phyloP scores from a whole-genome alignment of 2,113 vertebrate genomes.

The Speoplatyrhinus poulsoni region DNA sequence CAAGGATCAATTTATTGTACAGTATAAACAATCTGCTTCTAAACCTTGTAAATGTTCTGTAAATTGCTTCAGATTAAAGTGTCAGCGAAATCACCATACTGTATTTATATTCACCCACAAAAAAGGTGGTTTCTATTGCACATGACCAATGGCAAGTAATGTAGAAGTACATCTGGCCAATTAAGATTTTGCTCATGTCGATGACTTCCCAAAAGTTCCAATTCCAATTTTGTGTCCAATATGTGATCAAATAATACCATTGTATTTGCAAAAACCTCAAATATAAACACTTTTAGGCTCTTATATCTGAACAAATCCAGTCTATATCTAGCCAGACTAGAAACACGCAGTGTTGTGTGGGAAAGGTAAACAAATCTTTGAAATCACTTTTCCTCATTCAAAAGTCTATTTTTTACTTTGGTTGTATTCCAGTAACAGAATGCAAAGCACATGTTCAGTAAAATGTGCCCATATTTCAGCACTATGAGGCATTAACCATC shows the following conservation, averaged over 20 bases:
- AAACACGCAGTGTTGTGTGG: background rate
- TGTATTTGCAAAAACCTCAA: no score
- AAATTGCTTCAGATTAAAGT: no score
- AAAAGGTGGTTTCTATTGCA: conserved; percentile 59
- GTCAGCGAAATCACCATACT: no score
- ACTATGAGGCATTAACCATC: background rate
- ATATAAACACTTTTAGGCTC: no score
- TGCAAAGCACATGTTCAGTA: background rate
- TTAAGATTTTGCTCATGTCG: background rate
- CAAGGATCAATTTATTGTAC: no score
- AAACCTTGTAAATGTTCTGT: conserved; percentile 12
- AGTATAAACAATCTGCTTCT: conserved; percentile 28
- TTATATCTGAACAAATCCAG: no score
- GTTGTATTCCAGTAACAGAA: background rate
- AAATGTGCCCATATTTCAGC: background rate
- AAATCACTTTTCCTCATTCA: background rate
- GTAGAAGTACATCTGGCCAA: background rate
- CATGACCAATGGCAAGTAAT: conserved; percentile 9
- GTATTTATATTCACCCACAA: background rate
- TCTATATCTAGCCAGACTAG: background rate
- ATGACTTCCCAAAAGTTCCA: no score
- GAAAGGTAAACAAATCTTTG: background rate
- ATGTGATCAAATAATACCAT: no score
- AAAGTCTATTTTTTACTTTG: background rate
- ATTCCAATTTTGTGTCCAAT: no score